phyloP scores from a whole-genome alignment of 2,888 invertebrate genomes.

The Amphipyra tragopoginis region DNA sequence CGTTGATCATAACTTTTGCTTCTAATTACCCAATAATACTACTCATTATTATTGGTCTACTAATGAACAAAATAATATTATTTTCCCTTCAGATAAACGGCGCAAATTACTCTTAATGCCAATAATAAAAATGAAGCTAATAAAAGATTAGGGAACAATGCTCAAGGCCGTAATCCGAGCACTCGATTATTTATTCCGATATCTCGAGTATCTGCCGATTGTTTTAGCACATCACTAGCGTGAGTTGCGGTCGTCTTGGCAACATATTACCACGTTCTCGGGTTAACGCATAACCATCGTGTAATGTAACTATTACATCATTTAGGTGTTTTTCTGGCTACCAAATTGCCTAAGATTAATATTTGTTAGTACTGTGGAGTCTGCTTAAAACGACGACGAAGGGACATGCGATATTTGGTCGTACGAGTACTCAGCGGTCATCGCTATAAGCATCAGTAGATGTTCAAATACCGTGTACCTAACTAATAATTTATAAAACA shows the following conservation, averaged over 20 bases:
- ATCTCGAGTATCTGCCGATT: constrained; percentile 25
- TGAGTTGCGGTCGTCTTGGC: constrained; percentile 33
- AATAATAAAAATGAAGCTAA: constrained; percentile 33
- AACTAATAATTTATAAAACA: no score
- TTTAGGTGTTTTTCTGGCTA: constrained; percentile 6
- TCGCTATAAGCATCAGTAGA: no score
- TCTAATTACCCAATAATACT: no score
- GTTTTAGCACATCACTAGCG: constrained; percentile 34
- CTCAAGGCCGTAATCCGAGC: constrained; percentile 30
- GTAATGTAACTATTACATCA: constrained; percentile 12
- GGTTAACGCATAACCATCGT: constrained; percentile 13
- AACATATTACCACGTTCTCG: constrained; percentile 35
- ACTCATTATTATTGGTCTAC: background rate
- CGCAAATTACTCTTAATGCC: constrained; percentile 24
- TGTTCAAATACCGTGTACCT: no score
- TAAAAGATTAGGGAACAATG: constrained; percentile 26
- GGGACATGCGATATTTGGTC: no score
- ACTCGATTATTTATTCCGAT: constrained; percentile 31
- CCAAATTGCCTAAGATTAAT: constrained; percentile 8
- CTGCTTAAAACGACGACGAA: no score
- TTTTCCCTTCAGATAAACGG: constrained; percentile 14
- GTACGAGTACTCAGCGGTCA: no score
- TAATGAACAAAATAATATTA: constrained; percentile 4
- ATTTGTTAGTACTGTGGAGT: no score
- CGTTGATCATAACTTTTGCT: no score